Evolutionary conservation across 2,113 vertebrate genomes (phyloP).

Genomic region (Corydoras maculifer): DNA sequence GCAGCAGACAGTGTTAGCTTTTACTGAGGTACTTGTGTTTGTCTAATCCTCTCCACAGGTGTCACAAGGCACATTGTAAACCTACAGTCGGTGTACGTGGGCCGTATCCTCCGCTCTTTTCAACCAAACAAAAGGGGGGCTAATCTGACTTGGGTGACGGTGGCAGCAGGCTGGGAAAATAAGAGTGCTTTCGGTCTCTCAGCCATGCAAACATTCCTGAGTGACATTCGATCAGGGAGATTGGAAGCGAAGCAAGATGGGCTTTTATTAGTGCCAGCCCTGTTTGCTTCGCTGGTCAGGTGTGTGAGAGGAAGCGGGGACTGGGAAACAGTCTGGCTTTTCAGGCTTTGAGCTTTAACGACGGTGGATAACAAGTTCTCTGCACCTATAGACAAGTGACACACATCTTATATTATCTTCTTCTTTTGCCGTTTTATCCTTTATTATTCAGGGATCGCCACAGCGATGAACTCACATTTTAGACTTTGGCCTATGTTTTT

Average conservation of each 20-base stretch:
- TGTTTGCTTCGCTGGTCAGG: constrained; percentile 69
- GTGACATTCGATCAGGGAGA: constrained; percentile 74
- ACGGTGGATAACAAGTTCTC: constrained; percentile 56
- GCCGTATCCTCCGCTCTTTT: constrained; percentile 50
- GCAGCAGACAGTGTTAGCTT: constrained; percentile 12
- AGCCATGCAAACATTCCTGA: constrained; percentile 69
- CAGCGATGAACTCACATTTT: too few relatives aligned
- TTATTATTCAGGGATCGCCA: too few relatives aligned
- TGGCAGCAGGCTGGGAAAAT: background rate
- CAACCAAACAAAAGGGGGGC: constrained; percentile 26
- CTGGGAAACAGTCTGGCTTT: background rate
- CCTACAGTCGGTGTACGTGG: constrained; percentile 36
- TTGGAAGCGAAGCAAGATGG: constrained; percentile 68
- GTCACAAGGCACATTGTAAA: constrained; percentile 22
- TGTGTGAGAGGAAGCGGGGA: constrained; percentile 20
- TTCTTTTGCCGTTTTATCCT: too few relatives aligned
- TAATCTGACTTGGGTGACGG: constrained; percentile 26
- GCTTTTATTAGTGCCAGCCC: constrained; percentile 66
- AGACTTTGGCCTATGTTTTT: too few relatives aligned
- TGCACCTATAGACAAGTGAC: too few relatives aligned
- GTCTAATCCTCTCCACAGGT: constrained; percentile 28
- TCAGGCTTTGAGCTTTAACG: constrained; percentile 49
- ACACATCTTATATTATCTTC: too few relatives aligned
- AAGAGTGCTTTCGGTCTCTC: constrained; percentile 52
- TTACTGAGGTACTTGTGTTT: constrained; percentile 23